Evolutionary conservation across 2,888 invertebrate genomes (phyloP).

Genomic region (Bombyx huttoni): DNA sequence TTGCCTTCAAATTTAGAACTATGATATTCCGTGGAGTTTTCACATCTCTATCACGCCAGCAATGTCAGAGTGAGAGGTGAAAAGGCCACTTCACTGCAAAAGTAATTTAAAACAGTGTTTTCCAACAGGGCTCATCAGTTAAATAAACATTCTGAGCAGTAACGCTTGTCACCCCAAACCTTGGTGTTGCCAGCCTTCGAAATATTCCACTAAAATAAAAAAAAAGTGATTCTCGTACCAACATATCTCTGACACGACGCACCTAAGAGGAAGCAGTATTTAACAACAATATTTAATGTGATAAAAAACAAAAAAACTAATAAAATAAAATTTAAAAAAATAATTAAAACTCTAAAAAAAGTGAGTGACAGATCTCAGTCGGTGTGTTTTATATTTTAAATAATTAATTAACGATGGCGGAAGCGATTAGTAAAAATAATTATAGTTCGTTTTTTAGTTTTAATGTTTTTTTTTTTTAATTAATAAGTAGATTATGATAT

Average conservation of each 20-base stretch:
- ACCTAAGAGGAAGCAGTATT: slow-evolving; percentile 40
- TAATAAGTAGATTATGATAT: slow-evolving; percentile 11
- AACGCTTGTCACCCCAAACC: slow-evolving; percentile 46
- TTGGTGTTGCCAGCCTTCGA: slow-evolving; percentile 12
- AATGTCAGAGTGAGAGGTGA: too few species aligned
- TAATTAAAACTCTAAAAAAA: slow-evolving; percentile 46
- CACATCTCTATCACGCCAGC: too few species aligned
- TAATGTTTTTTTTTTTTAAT: slow-evolving; percentile 5
- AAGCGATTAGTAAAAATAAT: slow-evolving; percentile 25
- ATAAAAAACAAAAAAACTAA: slow-evolving; percentile 29
- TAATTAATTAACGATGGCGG: slow-evolving; percentile 25
- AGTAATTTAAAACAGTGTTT: too few species aligned
- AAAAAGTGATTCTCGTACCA: slow-evolving; percentile 14
- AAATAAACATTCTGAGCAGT: slow-evolving; percentile 54
- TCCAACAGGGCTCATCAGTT: slow-evolving; percentile 45
- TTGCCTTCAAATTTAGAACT: too few species aligned
- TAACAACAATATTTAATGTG: slow-evolving; percentile 40
- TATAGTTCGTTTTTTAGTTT: slow-evolving; percentile 11
- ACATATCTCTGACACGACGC: slow-evolving; percentile 25
- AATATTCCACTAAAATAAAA: too few species aligned
- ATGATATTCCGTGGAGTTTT: too few species aligned
- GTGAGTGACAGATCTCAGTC: slow-evolving; percentile 69
- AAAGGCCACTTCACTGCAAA: too few species aligned
- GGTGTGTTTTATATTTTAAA: slow-evolving; percentile 28
- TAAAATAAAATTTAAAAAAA: slow-evolving; percentile 44